Evolutionary conservation across 35 echinoderm and acorn worm species (phyloP).

Genomic region (Heliocidaris tuberculata): DNA sequence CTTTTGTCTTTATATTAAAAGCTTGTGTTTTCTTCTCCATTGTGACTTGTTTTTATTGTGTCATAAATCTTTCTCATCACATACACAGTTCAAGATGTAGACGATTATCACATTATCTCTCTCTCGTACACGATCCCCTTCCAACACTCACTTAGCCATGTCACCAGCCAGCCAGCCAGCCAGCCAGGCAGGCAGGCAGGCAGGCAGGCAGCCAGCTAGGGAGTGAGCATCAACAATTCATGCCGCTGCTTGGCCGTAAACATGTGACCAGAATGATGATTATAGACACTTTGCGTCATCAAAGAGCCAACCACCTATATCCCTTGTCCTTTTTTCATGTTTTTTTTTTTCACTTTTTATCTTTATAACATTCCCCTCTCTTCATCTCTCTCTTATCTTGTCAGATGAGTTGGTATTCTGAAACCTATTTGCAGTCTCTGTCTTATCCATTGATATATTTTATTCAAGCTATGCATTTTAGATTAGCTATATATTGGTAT

Average conservation of each 20-base stretch:
- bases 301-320: background rate
- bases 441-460: background rate
- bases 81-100: background rate
- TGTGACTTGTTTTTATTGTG: background rate
- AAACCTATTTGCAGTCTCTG: background rate
- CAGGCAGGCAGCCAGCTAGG: background rate
- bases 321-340: background rate
- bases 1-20: no score
- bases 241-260: background rate
- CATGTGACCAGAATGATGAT: slow-evolving; percentile 15
- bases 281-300: background rate
- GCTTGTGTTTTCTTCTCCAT: background rate
- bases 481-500: background rate
- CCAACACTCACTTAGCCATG: background rate
- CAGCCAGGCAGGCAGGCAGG: background rate
- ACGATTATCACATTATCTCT: background rate
- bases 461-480: background rate
- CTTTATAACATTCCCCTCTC: background rate
- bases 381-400: background rate
- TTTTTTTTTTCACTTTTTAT: background rate
- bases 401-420: background rate
- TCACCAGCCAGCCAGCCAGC: background rate
- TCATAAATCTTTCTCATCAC: background rate
- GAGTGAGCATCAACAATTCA: slow-evolving; percentile 21
- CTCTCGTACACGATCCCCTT: background rate